Evolutionary conservation across 2,113 vertebrate genomes (phyloP), one percentile per base, ranked within the genome.

Genomic region (Sinocyclocheilus rhinocerous): DNA sequence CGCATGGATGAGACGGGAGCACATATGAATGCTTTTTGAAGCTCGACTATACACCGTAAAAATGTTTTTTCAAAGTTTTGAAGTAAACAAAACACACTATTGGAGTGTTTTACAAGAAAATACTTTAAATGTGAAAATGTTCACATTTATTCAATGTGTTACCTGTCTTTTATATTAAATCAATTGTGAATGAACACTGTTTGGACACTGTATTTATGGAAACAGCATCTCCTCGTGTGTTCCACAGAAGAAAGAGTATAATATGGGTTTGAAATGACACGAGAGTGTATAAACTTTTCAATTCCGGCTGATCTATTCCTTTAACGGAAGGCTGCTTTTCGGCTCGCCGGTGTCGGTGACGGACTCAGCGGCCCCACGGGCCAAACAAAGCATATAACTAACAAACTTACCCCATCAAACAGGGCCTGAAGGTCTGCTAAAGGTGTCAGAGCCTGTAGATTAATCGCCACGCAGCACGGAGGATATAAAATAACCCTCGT

Each of bases 391-490:
- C 86, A 36, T 84, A 90, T 86, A 91, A 89, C 89, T 78, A 90
- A 9, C 69, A 88, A 87, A 92, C 81, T 85, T 86, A 86, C 75
- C 80, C 75, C 59, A 87, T 91, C 91, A 92, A 93, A 93, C 89
- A 76, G 90, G 86, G 92, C 91, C 88, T 92, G 91, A 88, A 92
- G 91, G 91, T 86, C 90, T 87, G 90, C 91, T 94, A 94, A 94
- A 94, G 89, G 90, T 91, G 93, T 94, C 94, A 93, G 88, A 89
- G 42, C 86, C 90, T 83, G 88, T 90, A 93, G 94, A 95, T 95
- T 95, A 93, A 94, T 90, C 91, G 89, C 82, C 86, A 85, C 88
- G 85, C 90, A 69, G 88, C 72, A 76, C 52, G 59, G 61, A 73
- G 86, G 75, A 78, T 83, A 85, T 90, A 92, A 94, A 90, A 94